Evolutionary conservation across 2,888 invertebrate genomes (phyloP), one percentile per base, ranked within the genome.

Genomic region (Eupithecia inturbata): DNA sequence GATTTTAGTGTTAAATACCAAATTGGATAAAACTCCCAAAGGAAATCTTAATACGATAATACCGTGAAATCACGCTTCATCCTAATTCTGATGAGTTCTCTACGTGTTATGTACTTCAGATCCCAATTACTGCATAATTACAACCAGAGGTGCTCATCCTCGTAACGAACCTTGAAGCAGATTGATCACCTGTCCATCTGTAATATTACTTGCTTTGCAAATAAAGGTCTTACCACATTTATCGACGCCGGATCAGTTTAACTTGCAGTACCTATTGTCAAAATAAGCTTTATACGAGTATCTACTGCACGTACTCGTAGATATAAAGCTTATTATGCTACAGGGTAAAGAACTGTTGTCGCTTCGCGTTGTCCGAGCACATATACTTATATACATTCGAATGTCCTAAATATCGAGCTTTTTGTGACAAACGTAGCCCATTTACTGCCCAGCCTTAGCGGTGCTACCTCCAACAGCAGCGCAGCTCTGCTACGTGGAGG

Each of bases 151-250:
- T 33, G 60, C 39, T 53, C 70, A 75, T 75, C 68, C 66, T 71
- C 45, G 66, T 71, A 14, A 69, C 66, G 64, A 74, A 67, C 76
- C 76, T 76, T 78, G 67, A 75, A 76, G 41, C 67, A 77, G 74
- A 74, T 77, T 75, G 74, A 75, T 76, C 66, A 71, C 73, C 71
- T 75, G 74, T 76, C 77, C 53, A 67, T 66, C n/a, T 66, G 41
- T 31, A 75, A 74, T 72, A 75, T 78, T 72, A 72, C 68, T 70
- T 57, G 68, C 45, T 53, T 22, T 28, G 19, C 41, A 31, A 70
- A 57, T 57, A 57, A 57, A 14, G 57, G 22, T 57, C 57, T 57
- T 14, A n/a, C 26, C 26, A 53, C 26, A 26, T 26, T 26, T 57
- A 57, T 57, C 57, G 26, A 57, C 57, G 12, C 14, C 57, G 26